These are phyloP conservation scores for Papilio dardanus DNA, from an alignment of 1,140 invertebrate species.

Conservation along the genomic window DNA sequence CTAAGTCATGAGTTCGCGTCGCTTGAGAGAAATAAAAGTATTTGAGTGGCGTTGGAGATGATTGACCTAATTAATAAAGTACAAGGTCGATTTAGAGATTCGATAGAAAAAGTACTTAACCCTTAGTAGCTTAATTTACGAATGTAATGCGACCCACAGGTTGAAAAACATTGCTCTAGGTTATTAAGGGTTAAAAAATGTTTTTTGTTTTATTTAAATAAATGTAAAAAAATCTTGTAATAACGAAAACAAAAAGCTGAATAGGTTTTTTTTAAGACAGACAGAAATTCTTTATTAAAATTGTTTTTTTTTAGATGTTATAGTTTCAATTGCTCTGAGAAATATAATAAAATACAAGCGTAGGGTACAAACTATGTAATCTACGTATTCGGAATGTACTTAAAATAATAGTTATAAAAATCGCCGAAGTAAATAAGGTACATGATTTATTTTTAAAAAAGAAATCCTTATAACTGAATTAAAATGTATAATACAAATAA, in stretches of 20 bases:
- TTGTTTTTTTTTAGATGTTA: not conserved
- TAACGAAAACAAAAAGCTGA: too few relatives aligned
- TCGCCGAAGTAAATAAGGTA: not conserved
- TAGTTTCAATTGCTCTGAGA: constrained; percentile 8
- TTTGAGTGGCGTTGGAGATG: not conserved
- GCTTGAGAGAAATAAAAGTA: not conserved
- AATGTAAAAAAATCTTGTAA: too few relatives aligned
- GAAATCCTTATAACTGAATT: not conserved
- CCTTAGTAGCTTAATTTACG: too few relatives aligned
- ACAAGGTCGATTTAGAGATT: not conserved
- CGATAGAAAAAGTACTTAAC: not conserved
- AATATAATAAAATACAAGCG: not conserved
- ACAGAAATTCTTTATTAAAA: not conserved
- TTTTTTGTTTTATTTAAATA: too few relatives aligned
- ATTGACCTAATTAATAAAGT: not conserved
- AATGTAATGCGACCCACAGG: too few relatives aligned
- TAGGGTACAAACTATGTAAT: not conserved
- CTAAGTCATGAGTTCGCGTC: not conserved
- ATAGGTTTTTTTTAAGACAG: not conserved
- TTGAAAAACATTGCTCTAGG: too few relatives aligned
- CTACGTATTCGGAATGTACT: constrained; percentile 29
- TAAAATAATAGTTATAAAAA: constrained; percentile 26
- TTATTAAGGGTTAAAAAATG: too few relatives aligned
- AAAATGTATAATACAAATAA: not conserved
- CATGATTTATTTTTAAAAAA: not conserved